phyloP scores from a whole-genome alignment of 2,113 vertebrate genomes.

The Struthio camelus region DNA sequence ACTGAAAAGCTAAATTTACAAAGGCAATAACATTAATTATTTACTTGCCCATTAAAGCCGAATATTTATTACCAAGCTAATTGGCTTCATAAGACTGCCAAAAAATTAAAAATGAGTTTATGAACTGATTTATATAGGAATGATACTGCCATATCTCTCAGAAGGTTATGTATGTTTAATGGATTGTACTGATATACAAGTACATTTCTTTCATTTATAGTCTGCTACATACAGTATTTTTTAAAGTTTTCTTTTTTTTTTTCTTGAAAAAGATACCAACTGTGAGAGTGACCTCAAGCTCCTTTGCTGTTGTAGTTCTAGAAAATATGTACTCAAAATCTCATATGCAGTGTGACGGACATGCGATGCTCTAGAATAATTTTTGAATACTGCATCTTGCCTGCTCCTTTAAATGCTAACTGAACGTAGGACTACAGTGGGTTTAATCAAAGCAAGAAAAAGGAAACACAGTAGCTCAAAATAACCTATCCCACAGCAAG shows the following conservation, averaged over 20 bases:
- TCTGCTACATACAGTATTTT: not conserved
- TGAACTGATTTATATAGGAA: conserved; percentile 60
- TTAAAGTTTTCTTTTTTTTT: not conserved
- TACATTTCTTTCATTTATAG: not conserved
- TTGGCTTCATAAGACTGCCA: conserved; percentile 75
- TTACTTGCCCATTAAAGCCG: conserved; percentile 79
- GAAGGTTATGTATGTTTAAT: conserved; percentile 39
- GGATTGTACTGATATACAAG: not conserved
- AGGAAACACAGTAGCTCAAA: not conserved
- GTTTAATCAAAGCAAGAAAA: not conserved
- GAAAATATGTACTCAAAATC: not conserved
- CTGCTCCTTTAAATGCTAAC: not conserved
- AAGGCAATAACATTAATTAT: conserved; percentile 86
- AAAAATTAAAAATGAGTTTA: conserved; percentile 75
- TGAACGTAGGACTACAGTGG: not conserved
- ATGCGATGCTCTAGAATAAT: not conserved
- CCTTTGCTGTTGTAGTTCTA: not conserved
- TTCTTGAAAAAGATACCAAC: not conserved
- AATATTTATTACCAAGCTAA: conserved; percentile 77
- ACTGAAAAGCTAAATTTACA: conserved; percentile 81
- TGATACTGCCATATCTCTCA: conserved; percentile 13
- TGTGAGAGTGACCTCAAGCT: not conserved
- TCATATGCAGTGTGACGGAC: not conserved
- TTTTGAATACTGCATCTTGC: not conserved
- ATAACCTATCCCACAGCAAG: not conserved